phyloP scores from a whole-genome alignment of 2,888 invertebrate species.

The Fragum whitleyi region DNA sequence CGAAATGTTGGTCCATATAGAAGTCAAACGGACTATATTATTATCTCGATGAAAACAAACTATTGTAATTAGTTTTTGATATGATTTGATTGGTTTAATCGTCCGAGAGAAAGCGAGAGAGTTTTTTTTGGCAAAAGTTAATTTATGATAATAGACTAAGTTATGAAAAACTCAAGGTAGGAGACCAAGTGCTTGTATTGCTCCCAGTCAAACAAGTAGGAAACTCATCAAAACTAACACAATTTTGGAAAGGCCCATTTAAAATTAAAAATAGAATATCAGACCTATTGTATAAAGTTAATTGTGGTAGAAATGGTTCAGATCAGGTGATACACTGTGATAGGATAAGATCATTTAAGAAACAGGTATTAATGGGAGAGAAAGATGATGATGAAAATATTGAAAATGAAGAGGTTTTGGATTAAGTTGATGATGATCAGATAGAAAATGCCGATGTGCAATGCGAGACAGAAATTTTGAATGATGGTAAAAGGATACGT shows the following conservation, averaged over 20 bases:
- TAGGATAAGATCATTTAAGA: not conserved
- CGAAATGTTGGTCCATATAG: too few relatives aligned
- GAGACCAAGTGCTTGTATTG: too few relatives aligned
- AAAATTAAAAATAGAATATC: conserved; percentile 25
- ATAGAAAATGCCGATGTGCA: not conserved
- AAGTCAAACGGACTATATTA: too few relatives aligned
- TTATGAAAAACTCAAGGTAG: too few relatives aligned
- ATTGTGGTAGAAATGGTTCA: conserved; percentile 8
- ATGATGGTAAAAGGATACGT: not conserved
- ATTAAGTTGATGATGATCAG: not conserved
- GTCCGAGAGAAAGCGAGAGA: too few relatives aligned
- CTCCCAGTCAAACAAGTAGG: too few relatives aligned
- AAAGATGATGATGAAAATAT: not conserved
- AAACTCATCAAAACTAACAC: conserved; percentile 40
- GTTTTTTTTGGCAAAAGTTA: too few relatives aligned
- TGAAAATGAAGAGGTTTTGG: not conserved
- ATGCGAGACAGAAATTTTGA: not conserved
- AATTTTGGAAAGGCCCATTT: conserved; percentile 35
- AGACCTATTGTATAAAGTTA: conserved; percentile 20
- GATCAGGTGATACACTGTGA: conserved; percentile 19
- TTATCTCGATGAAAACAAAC: too few relatives aligned
- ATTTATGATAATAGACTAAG: too few relatives aligned
- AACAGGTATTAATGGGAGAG: not conserved
- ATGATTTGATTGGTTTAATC: too few relatives aligned
- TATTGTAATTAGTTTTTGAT: too few relatives aligned